Evolutionary conservation across 1,140 invertebrate species (phyloP), one percentile per base, ranked within the genome.

Genomic region (Procambarus clarkii): DNA sequence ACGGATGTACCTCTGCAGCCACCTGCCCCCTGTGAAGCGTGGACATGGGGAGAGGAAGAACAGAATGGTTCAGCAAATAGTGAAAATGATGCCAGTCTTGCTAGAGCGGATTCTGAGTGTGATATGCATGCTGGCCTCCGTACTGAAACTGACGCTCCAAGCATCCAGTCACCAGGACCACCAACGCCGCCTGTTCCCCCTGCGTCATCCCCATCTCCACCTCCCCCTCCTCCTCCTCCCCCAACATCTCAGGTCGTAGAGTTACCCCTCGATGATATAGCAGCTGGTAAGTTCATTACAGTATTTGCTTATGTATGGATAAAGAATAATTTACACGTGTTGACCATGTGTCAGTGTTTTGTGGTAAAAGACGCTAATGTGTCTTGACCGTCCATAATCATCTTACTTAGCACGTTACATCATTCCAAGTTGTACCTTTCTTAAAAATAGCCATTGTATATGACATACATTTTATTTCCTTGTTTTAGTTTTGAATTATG

Each of bases 241-340:
- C 80, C 85, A 24, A 93, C 85, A 8, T 92, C 92, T 15, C 94
- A 95, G 69, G 94, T 94, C 76, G 92, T 95, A 8, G 94, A 95
- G 85, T 94, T 93, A 44, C 93, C 92, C 81, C 86, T 93, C 8
- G 88, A 93, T 94, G 93, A 94, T 94, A 89, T 92, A 94, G 85
- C 94, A 94, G 81, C 95, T 94, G 94, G 95, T 95, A 93, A 93
- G 82, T 90, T 78, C 54, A 34, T 77, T 34, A 13, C 44, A 34
- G 34, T 77, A 44, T 46, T 77, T 77, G 8, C 45, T 15, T 44
- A 11, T 44, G 54, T 69, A 18, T 69, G 13, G 64, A 69, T 69
- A 21, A 21, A 69, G 64, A 34, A 34, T 34, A 34, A 34, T 34
- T 34, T 34, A 34, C 34, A 34, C 1, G 8, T 58, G 54, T 9